Evolutionary conservation across 2,113 vertebrate genomes (phyloP), one percentile per base, ranked within the genome.

Genomic region (Nesoenas mayeri): DNA sequence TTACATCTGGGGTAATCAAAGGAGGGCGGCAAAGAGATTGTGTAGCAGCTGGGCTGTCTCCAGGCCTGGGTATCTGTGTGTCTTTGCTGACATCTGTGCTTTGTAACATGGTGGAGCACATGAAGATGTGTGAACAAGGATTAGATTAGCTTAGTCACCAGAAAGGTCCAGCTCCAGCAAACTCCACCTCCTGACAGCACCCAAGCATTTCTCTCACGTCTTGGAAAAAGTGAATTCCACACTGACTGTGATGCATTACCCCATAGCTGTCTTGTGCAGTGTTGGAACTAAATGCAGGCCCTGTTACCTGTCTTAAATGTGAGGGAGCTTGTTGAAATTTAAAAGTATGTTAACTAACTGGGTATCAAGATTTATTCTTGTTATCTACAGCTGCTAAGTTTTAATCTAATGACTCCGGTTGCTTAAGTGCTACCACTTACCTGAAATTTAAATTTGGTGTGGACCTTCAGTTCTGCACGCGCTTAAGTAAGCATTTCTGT

Each of bases 1-100:
- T 38, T 67, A 28, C n/a, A 18, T n/a, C 13, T 17, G 9, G 7
- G 10, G 4, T 70, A 31, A 21, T 12, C 15, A 21, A 61, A 57
- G 26, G 29, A 64, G 26, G 19, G 6, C 34, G 11, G 24, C 2
- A 0, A 44, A 48, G 51, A 44, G 31, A 18, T 9, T 0, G 0
- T 61, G 1, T 13, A 26, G 47, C 32, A 58, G 1, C 12, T 79
- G 2, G 1, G 5, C 62, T 79, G 10, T 56, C 26, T 25, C 25
- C 36, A 53, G 60, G 32, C 71, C 67, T 64, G 48, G 2, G 19
- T 60, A 11, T 70, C 50, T 0, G 0, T 1, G 21, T 48, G 21
- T 40, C 38, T 82, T 51, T 58, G 12, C 32, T 62, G 56, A 32
- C 10, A 10, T 42, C 34, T 60, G 19, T 1, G 0, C 28, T 72